Base-by-base conservation (phyloP, 2,797 vertebrate species). In the Gadopsis marmoratus region DNA sequence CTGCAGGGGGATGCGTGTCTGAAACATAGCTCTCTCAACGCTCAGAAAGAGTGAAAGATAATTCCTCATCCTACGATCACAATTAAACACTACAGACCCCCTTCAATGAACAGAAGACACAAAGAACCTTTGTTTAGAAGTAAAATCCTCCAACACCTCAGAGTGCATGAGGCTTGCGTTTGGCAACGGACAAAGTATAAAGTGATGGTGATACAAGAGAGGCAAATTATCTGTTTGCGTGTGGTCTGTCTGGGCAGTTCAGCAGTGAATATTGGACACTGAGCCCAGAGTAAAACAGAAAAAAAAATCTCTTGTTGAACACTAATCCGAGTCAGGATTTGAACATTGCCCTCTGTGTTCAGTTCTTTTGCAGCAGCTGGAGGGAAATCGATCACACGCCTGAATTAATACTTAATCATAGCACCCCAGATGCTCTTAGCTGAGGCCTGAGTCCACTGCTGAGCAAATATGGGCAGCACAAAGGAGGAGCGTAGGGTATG, bases 381-480 rank as follows among this genome's bases (percentile, higher is more conserved):
- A 95, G 91, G 92, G 93, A 96, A 96, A 97, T 97, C 94, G 96
- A 97, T 97, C 94, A 93, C 92, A 95, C 93, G 88, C 91, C 89
- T 93, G 94, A 95, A 96, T 97, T 96, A 96, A 96, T 97, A 96
- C 96, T 96, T 97, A 96, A 97, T 96, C 92, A 93, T 87, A 92
- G 91, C 93, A 94, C 88, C 89, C 86, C 84, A 90, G 87, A 88
- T 81, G 79, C 75, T 85, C 79, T 86, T 84, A 86, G 76, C 74
- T 10, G 65, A 67, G 78, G 80, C 62, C 78, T 76, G 73, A 78
- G 82, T 88, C 83, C 65, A 71, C 54, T 41, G 60, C 88, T 82
- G 76, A 83, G 81, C 81, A 88, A 89, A 86, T 76, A 92, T 47
- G 31, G 56, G 23, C 26, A 2, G 54, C 71, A 84, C 78, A 86